Percentiles rank a stretch among this genome's conserved stretches.
These are phyloP conservation scores for Mohoua ochrocephala DNA, from an alignment of 2,113 vertebrate genomes.

Conservation along the genomic window DNA sequence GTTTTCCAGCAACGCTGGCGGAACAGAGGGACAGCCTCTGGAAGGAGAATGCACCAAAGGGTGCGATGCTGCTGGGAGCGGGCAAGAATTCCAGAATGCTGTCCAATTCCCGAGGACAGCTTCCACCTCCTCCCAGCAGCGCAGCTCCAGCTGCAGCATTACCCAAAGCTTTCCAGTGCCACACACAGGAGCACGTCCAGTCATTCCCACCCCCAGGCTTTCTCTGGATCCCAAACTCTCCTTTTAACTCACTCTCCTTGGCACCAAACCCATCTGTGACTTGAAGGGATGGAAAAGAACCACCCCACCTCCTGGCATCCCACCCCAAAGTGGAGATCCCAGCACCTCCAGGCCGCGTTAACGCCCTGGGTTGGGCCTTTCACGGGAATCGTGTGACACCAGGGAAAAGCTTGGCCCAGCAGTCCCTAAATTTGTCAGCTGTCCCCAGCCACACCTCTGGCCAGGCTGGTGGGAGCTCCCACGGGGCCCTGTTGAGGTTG, in stretches of 20 bases:
- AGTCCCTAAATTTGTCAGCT: neutral
- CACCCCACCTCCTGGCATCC: neutral
- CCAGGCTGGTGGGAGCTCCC: neutral
- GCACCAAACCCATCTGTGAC: neutral
- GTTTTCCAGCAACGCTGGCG: neutral
- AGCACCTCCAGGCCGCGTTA: neutral
- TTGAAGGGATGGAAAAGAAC: neutral
- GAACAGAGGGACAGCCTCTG: neutral
- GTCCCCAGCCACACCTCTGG: conserved; percentile 10
- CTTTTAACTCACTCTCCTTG: neutral
- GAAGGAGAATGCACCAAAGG: neutral
- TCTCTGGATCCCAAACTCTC: neutral
- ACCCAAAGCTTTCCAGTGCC: neutral
- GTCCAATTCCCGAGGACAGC: neutral
- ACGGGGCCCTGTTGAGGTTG: neutral
- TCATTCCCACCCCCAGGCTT: neutral
- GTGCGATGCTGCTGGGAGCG: neutral
- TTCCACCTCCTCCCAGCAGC: neutral
- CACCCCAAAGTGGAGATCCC: neutral
- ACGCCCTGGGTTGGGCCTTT: neutral
- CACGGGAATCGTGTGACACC: fast-evolving
- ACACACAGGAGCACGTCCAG: neutral
- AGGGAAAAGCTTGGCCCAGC: neutral
- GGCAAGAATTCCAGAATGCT: neutral
- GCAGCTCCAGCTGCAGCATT: neutral